These are phyloP conservation scores for Drosophila varians DNA, from an alignment of 1,140 invertebrate species.

Conservation along the genomic window DNA sequence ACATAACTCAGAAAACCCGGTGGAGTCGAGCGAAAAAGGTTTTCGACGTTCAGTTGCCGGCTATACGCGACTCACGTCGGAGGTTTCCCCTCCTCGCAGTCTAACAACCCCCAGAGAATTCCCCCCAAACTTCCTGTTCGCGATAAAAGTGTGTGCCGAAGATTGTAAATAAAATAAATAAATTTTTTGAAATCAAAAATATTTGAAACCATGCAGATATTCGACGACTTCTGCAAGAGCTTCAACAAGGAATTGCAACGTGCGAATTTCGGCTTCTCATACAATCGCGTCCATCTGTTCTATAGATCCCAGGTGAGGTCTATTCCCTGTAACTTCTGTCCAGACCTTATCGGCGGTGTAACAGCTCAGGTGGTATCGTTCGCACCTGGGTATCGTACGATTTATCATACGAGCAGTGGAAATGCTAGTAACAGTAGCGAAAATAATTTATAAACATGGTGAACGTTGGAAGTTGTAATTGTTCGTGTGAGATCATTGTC, in stretches of 20 bases:
- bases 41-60: conserved; percentile 31
- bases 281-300: conserved; percentile 70
- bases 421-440: conserved; percentile 15
- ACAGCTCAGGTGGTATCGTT: conserved; percentile 5
- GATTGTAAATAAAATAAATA: neutral
- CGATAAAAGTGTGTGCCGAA: conserved; percentile 8
- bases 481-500: conserved; percentile 23
- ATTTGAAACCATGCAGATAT: conserved; percentile 58
- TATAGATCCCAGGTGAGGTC: conserved; percentile 75
- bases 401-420: conserved; percentile 8
- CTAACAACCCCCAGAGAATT: neutral
- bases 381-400: too few species aligned
- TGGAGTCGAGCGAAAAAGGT: conserved; percentile 22
- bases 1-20: conserved; percentile 43
- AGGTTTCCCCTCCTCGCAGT: conserved; percentile 21
- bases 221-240: conserved; percentile 63
- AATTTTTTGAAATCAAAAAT: conserved; percentile 32
- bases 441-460: conserved; percentile 16
- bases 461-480: neutral
- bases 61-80: conserved; percentile 43
- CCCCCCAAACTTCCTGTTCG: neutral
- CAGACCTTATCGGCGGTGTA: conserved; percentile 21
- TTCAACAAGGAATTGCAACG: conserved; percentile 67
- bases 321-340: conserved; percentile 3
- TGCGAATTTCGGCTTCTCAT: conserved; percentile 70